Base-by-base conservation (phyloP, 1,140 invertebrate species). In the Hycleus cichorii region DNA sequence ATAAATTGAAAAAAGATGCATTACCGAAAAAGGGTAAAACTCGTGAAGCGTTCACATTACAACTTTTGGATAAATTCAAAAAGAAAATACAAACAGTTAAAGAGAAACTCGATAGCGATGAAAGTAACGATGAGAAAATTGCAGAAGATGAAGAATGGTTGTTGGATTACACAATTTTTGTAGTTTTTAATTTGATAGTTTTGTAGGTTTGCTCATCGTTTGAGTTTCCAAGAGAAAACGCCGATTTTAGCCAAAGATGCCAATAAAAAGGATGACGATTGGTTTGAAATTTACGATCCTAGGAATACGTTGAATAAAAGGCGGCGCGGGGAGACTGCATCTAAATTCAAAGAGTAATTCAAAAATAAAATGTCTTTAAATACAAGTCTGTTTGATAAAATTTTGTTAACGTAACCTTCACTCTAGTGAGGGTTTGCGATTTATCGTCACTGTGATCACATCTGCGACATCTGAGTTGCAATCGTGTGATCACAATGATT, bases 281-380 rank as follows among this genome's bases (percentile, higher is more conserved):
- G 95, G 90, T 98, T 95, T 73, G 93, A 97, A 69, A 93, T 97
- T 56, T 89, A 89, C 69, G 95, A 98, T 78, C 96, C 97, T 0
- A 78, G 95, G 64, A 97, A 98, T 81, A 90, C 92, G 0, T 74
- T 98, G 0, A 97, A 93, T 64, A 93, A 96, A 78, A 79, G 95
- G 49, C 84, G 93, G 71, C 78, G 95, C 58, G 91, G 81, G 4
- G 82, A 81, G 69, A 32, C 11, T 39, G 39, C 46, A 18, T 24
- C 40, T 49, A 60, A 60, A 48, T 45, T 42, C 32, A 60, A 47
- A 8, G 60, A 63, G 48, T 43, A 47, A 3, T 32, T 18, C 18
- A 1, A 1, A 18, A 18, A 18, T 18, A 18, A 18, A 18, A 18
- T 18, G 18, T 18, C 18, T 18, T 18, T 1, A 18, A 18, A 18